Evolutionary conservation across 2,888 invertebrate species (phyloP), one percentile per base, ranked within the genome.

Genomic region (Thymelicus acteon): DNA sequence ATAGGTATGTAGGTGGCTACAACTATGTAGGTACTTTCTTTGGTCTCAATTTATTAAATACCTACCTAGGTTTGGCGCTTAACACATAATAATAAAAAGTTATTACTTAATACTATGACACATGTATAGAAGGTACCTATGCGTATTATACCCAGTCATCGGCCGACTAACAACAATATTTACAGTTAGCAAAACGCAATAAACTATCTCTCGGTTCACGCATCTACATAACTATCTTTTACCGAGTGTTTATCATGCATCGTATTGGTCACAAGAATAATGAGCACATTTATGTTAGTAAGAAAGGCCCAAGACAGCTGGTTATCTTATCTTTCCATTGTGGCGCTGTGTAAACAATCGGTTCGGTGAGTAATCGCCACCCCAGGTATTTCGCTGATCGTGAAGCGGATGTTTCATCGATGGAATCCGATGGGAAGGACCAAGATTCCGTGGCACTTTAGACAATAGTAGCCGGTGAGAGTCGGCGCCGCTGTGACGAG

Each of bases 391-490:
- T 90, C 81, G 90, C 90, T 87, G 86, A 85, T 85, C 84, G 79
- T 81, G 79, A 85, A 82, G 82, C 90, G 91, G 90, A 92, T 91
- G 88, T 88, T 84, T 86, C 88, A 85, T 85, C 87, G 87, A 85
- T 85, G 90, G 91, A 90, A 90, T 92, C 87, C 89, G 89, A 89
- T 91, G 91, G 88, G 89, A 91, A 92, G 93, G 91, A 92, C 92
- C 88, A 92, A 92, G 93, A 93, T 91, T 90, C 92, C 91, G 91
- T 87, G 88, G 90, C 92, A 91, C 90, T 91, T 70, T 89, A 92
- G 91, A 93, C 93, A 93, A 93, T 93, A 92, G 89, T 88, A 77
- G 87, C 87, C 89, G 90, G 92, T 89, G 93, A 91, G 92, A 92
- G 92, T 90, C 89, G 91, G 91, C 92, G 91, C 90, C 91, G 90